Conservation (phyloP, 2,797 vertebrate genomes). For the Cheirogaleus major region DNA sequence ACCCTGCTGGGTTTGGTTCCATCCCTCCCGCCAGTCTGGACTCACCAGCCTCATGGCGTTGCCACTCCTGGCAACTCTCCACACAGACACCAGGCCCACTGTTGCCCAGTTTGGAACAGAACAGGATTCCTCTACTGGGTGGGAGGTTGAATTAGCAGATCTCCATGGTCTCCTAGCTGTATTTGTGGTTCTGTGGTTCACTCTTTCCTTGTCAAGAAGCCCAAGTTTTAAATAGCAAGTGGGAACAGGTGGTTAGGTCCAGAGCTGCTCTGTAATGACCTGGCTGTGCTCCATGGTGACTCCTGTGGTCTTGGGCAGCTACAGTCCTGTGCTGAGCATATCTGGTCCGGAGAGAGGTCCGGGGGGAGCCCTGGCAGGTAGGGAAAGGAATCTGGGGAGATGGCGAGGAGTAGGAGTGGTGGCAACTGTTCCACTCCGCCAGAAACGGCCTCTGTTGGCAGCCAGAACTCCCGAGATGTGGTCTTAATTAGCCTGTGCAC, state of each 20-base stretch:
- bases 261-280: neutral
- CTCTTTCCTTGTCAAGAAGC: conserved; percentile 15
- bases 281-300: neutral
- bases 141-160: neutral
- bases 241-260: neutral
- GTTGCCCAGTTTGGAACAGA: neutral
- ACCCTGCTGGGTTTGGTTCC: neutral
- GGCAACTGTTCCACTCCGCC: conserved; percentile 76
- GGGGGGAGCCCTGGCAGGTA: neutral
- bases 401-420: neutral
- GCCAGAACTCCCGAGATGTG: conserved; percentile 80
- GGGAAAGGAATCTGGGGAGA: neutral
- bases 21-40: neutral
- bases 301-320: neutral
- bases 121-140: neutral
- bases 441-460: conserved; percentile 77
- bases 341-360: neutral
- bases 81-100: neutral
- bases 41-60: neutral
- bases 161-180: neutral
- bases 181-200: conserved; percentile 43
- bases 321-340: neutral
- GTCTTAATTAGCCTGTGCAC: conserved; percentile 84
- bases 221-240: conserved; percentile 26
- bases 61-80: neutral